Evolutionary conservation across 2,113 vertebrate genomes (phyloP).

Genomic region (Chloroceryle aenea): DNA sequence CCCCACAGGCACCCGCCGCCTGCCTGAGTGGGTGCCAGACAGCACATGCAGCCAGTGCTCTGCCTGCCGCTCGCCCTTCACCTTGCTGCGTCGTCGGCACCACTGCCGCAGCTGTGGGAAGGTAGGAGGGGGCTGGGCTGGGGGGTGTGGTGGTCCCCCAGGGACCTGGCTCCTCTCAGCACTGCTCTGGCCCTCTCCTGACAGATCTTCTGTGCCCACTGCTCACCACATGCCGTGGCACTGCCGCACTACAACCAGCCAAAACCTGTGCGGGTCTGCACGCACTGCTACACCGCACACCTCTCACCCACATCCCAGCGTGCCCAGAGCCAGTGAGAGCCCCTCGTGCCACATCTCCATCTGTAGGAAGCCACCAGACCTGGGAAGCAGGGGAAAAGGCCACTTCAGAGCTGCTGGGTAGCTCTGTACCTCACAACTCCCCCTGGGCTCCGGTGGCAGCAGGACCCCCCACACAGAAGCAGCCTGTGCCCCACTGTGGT

Average conservation of each 20-base stretch:
- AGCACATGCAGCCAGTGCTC: constrained; percentile 52
- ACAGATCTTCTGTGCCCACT: constrained; percentile 80
- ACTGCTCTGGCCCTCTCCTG: not conserved
- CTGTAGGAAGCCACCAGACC: fast-evolving
- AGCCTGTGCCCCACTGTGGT: fast-evolving
- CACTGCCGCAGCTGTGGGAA: constrained; percentile 80
- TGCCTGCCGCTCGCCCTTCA: constrained; percentile 67
- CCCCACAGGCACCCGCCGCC: not conserved
- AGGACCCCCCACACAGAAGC: not conserved
- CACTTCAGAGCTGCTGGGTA: not conserved
- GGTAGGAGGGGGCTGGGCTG: not conserved
- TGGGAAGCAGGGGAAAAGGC: not conserved
- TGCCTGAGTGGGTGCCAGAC: constrained; percentile 73
- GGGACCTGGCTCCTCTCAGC: fast-evolving
- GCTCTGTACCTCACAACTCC: not conserved
- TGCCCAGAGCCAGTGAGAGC: not conserved
- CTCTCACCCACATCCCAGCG: not conserved
- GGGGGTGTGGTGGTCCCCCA: fast-evolving
- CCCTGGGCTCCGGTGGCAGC: not conserved
- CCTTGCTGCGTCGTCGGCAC: constrained; percentile 73
- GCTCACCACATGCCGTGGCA: constrained; percentile 37
- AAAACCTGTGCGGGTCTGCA: constrained; percentile 72
- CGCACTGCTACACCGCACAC: constrained; percentile 73
- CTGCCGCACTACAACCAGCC: constrained; percentile 57
- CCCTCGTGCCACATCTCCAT: not conserved